Percentiles rank a stretch among this genome's conserved stretches.
Conservation (phyloP, 2,888 invertebrate genomes). For the Calameuta filiformis region DNA sequence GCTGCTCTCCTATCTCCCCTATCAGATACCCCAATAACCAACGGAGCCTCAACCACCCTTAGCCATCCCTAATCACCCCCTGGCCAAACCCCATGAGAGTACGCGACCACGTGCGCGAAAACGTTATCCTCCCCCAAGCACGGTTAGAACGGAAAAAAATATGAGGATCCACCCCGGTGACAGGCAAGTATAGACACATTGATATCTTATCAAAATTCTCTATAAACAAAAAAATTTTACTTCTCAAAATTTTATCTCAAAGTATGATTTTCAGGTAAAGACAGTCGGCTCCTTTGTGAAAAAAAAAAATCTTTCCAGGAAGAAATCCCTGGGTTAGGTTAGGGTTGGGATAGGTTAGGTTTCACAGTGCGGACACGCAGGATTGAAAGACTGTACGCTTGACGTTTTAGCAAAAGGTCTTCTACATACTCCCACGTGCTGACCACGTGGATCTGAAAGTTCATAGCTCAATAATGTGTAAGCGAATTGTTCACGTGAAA, state of each 20-base stretch:
- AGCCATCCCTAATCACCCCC: slow-evolving; percentile 11
- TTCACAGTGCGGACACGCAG: not conserved
- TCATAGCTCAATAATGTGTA: not conserved
- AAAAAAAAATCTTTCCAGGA: not conserved
- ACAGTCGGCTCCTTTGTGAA: not conserved
- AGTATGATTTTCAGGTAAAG: not conserved
- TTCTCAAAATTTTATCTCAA: not conserved
- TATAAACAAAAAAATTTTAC: not conserved
- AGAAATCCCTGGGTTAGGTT: not conserved
- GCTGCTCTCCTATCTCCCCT: slow-evolving; percentile 33
- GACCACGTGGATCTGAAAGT: not conserved
- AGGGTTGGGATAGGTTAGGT: not conserved
- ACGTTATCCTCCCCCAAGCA: not conserved
- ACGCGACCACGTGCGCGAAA: slow-evolving; percentile 3
- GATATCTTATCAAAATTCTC: not conserved
- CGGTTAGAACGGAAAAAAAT: not conserved
- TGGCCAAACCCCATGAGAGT: slow-evolving; percentile 11
- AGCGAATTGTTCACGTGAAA: not conserved
- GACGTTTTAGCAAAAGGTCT: not conserved
- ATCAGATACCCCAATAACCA: slow-evolving; percentile 13
- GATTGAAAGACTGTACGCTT: not conserved
- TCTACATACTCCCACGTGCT: not conserved
- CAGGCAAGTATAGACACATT: not conserved
- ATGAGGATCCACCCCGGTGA: not conserved
- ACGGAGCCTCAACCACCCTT: slow-evolving; percentile 9